phyloP scores from a whole-genome alignment of 2,888 invertebrate species.

The Hololepta plana region DNA sequence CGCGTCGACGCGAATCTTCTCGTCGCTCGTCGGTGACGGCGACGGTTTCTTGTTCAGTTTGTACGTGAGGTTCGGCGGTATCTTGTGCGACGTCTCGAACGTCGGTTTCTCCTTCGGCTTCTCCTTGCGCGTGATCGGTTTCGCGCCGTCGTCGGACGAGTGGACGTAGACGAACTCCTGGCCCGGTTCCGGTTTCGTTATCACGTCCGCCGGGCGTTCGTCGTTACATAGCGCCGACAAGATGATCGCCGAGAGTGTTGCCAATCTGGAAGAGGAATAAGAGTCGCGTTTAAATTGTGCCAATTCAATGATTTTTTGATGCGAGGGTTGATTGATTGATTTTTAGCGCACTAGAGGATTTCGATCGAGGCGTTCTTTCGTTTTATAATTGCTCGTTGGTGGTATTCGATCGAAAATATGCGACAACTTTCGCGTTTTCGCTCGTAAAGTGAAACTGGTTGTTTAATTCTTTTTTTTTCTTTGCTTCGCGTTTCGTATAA shows the following conservation, averaged over 20 bases:
- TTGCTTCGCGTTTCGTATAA: too few species aligned
- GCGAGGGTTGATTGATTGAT: neutral
- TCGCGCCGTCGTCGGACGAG: slow-evolving; percentile 21
- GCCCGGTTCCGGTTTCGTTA: slow-evolving; percentile 43
- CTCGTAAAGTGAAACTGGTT: too few species aligned
- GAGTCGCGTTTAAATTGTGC: neutral
- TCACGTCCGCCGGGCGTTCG: too few species aligned
- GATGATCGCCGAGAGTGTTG: too few species aligned
- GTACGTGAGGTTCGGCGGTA: slow-evolving; percentile 32
- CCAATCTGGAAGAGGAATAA: too few species aligned
- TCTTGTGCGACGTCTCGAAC: slow-evolving; percentile 58
- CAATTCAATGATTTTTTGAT: slow-evolving; percentile 2
- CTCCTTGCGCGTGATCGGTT: slow-evolving; percentile 22
- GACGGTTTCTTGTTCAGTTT: slow-evolving; percentile 17
- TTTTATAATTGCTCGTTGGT: too few species aligned
- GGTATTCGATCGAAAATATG: too few species aligned
- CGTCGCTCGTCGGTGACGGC: slow-evolving; percentile 6
- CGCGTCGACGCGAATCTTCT: slow-evolving; percentile 9
- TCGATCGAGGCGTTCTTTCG: too few species aligned
- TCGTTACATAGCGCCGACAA: too few species aligned
- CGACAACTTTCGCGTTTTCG: too few species aligned
- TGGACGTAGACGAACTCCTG: slow-evolving; percentile 49
- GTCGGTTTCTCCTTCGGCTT: slow-evolving; percentile 12
- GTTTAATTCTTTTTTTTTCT: too few species aligned
- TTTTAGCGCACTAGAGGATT: too few species aligned